Percentiles rank a stretch among this genome's conserved stretches.
Evolutionary conservation across 2,113 vertebrate genomes (phyloP).

Genomic region (Phaethornis superciliosus): DNA sequence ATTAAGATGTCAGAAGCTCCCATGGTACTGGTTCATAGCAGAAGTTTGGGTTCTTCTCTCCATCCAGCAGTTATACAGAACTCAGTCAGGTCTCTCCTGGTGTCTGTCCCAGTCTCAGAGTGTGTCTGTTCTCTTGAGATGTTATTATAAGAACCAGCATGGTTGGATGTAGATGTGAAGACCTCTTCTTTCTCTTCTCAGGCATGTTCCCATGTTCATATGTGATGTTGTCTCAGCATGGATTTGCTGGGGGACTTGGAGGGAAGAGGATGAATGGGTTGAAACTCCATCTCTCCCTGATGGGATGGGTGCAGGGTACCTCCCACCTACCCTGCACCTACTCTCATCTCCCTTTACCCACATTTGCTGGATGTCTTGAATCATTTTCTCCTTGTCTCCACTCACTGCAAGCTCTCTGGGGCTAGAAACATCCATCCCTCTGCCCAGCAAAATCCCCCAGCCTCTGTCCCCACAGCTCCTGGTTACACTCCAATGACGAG

Average conservation of each 20-base stretch:
- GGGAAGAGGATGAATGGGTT: background rate
- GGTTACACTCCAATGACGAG: background rate
- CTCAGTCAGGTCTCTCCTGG: background rate
- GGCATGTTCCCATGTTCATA: background rate
- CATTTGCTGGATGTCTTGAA: background rate
- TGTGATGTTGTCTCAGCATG: accelerated
- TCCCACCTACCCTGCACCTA: accelerated
- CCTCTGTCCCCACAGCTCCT: background rate
- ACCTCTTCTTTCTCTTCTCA: background rate
- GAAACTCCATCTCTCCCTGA: background rate
- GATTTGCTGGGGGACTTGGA: background rate
- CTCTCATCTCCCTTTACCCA: background rate
- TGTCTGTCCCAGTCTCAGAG: background rate
- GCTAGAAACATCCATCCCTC: background rate
- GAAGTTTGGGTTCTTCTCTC: background rate
- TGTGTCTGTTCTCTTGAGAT: accelerated
- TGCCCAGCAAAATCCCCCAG: background rate
- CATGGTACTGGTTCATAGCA: background rate
- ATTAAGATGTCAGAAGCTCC: background rate
- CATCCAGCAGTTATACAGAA: background rate
- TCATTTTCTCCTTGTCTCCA: background rate
- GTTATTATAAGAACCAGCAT: background rate
- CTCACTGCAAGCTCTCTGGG: background rate
- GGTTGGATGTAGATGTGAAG: background rate
- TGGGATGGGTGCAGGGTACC: background rate